Base-by-base conservation (phyloP, 2,888 invertebrate species). In the Xanthostigma xanthostigma region DNA sequence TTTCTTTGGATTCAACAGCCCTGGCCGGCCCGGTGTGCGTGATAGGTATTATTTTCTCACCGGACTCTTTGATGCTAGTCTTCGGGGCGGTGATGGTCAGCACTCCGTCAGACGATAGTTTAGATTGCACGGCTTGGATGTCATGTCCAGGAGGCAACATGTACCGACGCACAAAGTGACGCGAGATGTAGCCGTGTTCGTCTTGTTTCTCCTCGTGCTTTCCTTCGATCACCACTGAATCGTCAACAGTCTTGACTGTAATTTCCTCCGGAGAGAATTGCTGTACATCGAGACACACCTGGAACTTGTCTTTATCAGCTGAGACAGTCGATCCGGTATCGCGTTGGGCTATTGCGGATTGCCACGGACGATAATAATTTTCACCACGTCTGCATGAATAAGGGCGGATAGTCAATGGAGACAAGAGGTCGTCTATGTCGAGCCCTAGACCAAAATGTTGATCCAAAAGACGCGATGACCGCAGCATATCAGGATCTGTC, bases 211-310 rank as follows among this genome's bases (percentile, higher is more conserved):
- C 72, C 54, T 70, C 69, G 60, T 73, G 72, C 55, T 68, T 70
- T 46, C 70, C 72, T 52, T 70, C 69, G 40, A 72, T 65, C 35
- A 68, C 62, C 41, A 73, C 61, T 52, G 61, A 59, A 53, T 66
- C 68, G 50, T 61, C 58, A 37, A 68, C 64, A 2, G 62, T 62
- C 56, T 72, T 72, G 53, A 73, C 70, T 39, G 62, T 62, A 52
- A 72, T 65, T 55, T 73, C 72, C 10, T 70, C 67, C 44, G 72
- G 72, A 54, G 63, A 62, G 57, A 71, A 72, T 57, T 87, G 83
- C 58, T 81, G 77, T 0, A 88, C 84, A 60, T 88, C 87, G 57
- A 87, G 66, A 57, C 75, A 77, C 9, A 82, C 80, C 60, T 81
- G 79, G 53, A 81, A 82, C 51, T 79, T 79, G 57, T 81, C 76